Evolutionary conservation across 2,797 vertebrate genomes (phyloP), one percentile per base, ranked within the genome.

Genomic region (Phrynocephalus vlangalii): DNA sequence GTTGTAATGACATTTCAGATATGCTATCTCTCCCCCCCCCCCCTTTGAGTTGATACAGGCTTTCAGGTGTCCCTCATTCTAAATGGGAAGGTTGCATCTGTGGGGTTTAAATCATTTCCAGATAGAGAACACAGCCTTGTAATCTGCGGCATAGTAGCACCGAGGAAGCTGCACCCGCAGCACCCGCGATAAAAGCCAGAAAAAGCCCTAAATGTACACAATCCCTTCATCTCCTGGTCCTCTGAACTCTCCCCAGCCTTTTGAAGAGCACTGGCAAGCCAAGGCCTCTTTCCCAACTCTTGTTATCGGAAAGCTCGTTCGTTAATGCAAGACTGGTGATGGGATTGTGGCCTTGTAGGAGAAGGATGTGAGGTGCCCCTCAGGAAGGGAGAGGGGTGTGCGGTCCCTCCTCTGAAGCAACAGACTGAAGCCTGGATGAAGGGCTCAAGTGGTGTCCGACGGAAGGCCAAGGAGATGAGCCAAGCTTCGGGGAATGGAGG

Each of bases 1-100:
- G 15, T 70, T 33, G 80, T 66, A 26, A 76, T 8, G 1, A 88
- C 85, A 85, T 56, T 56, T 79, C 67, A 86, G 85, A 86, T 66
- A 83, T 1, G 2, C 56, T 75, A 0, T 1, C 79, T 84, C 86
- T 82, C 24, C 44, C 82, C 24, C 75, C 38, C 82, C 24, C 75
- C 48, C 66, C 10, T 79, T 88, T 7, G 83, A 56, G 60, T 8
- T 63, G 16, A 66, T 28, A 76, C 5, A 44, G 38, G 56, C 24
- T 38, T 77, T 83, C 68, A 83, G 48, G 71, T 72, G 30, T 22
- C 56, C 82, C 78, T 79, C 84, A 11, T n/a, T 68, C 63, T 88
- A 2, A 50, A 52, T 6, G 81, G 18, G 24, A n/a, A 85, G 52
- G 33, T 68, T 18, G 66, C 79, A 56, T 52, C 48, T 26, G 10